phyloP scores from a whole-genome alignment of 1,140 invertebrate species.

The Drosophila sp. region DNA sequence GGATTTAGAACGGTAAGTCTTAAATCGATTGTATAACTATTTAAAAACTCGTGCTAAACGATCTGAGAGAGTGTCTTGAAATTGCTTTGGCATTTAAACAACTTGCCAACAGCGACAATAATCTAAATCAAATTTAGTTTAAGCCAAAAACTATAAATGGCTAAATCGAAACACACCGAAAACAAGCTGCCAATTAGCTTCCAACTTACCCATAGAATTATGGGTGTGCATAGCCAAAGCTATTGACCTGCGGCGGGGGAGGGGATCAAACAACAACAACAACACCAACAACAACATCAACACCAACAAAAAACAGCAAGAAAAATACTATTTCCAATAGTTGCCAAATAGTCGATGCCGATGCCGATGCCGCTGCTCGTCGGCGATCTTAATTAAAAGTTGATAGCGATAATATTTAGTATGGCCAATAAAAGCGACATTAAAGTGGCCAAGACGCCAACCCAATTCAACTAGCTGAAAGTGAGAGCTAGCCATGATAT shows the following conservation, averaged over 20 bases:
- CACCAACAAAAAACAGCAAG: conserved; percentile 18
- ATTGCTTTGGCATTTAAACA: conserved; percentile 76
- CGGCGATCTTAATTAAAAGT: conserved; percentile 79
- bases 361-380: conserved; percentile 33
- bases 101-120: conserved; percentile 43
- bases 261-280: background rate
- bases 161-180: conserved; percentile 24
- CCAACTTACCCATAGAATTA: conserved; percentile 81
- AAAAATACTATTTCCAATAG: conserved; percentile 66
- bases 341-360: conserved; percentile 57
- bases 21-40: background rate
- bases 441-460: conserved; percentile 14
- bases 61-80: conserved; percentile 61
- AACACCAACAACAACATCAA: background rate
- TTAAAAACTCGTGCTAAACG: background rate
- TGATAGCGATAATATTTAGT: conserved; percentile 67
- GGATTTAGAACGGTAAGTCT: conserved; percentile 90
- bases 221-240: conserved; percentile 57
- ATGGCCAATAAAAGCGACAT: conserved; percentile 39
- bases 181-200: conserved; percentile 78
- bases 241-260: conserved; percentile 16
- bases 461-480: conserved; percentile 19
- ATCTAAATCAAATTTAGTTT: conserved; percentile 64
- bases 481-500: conserved; percentile 31
- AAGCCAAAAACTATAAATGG: conserved; percentile 1